A percentile compares a stretch with the other conserved stretches of the same genome.
Evolutionary conservation across 92 coral and sea anemone genomes (phyloP).

Genomic region (Desmophyllum pertusum): DNA sequence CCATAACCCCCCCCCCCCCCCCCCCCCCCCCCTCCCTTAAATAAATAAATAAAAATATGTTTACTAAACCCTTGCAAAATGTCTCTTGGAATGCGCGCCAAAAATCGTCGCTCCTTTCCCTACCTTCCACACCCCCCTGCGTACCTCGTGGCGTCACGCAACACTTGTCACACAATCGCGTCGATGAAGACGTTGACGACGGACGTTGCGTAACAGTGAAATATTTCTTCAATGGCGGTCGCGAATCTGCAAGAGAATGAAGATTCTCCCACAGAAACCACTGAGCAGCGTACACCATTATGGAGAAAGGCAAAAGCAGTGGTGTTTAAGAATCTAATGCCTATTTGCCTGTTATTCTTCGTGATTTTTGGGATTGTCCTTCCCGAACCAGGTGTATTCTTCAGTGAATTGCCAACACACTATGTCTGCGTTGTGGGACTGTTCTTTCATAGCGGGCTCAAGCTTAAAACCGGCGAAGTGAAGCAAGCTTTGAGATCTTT

Average conservation of each 20-base stretch:
- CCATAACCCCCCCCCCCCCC: too few relatives aligned
- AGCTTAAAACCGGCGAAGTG: constrained; percentile 88
- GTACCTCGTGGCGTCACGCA: neutral
- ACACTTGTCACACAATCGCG: neutral
- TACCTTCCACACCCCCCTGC: too few relatives aligned
- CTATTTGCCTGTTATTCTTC: constrained; percentile 62
- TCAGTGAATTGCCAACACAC: constrained; percentile 80
- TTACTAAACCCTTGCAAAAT: too few relatives aligned
- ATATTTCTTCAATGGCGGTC: constrained; percentile 8
- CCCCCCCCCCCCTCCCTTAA: too few relatives aligned
- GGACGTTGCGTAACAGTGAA: neutral
- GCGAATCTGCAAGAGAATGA: neutral
- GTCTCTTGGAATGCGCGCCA: too few relatives aligned
- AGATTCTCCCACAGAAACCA: neutral
- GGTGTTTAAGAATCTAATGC: constrained; percentile 73
- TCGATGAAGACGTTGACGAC: neutral
- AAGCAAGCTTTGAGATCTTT: constrained; percentile 80
- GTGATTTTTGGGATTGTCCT: constrained; percentile 69
- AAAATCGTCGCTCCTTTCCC: too few relatives aligned
- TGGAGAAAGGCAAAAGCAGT: constrained; percentile 8
- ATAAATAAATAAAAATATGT: too few relatives aligned
- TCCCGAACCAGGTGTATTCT: constrained; percentile 79
- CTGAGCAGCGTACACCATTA: neutral
- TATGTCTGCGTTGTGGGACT: constrained; percentile 80
- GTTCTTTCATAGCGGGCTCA: constrained; percentile 91